phyloP scores from a whole-genome alignment of 2,113 vertebrate species.

The Saguinus midas region DNA sequence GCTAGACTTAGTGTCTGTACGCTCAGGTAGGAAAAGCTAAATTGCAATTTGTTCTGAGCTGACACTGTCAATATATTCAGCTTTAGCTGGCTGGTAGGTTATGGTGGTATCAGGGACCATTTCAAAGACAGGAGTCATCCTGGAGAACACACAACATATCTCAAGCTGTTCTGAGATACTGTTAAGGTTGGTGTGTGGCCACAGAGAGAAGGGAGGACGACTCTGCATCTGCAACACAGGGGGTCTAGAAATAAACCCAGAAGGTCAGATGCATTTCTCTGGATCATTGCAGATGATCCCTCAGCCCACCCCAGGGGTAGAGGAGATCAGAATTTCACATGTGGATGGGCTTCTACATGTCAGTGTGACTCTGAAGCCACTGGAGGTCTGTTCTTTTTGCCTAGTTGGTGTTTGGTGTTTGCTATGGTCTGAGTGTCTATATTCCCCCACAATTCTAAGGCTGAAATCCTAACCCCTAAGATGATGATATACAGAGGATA shows the following conservation, averaged over 20 bases:
- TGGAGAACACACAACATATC: neutral
- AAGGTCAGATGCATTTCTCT: neutral
- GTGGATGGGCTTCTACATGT: neutral
- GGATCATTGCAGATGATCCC: neutral
- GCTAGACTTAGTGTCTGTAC: neutral
- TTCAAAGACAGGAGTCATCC: neutral
- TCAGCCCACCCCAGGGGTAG: neutral
- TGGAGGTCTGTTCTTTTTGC: neutral
- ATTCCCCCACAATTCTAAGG: neutral
- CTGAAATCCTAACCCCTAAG: neutral
- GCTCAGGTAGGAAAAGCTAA: neutral
- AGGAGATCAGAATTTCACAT: neutral
- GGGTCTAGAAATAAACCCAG: neutral
- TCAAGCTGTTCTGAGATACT: neutral
- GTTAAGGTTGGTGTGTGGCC: neutral
- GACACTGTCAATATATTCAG: neutral
- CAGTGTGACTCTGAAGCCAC: neutral
- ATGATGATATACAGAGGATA: neutral
- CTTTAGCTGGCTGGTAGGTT: neutral
- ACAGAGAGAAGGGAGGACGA: neutral
- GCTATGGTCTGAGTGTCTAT: neutral
- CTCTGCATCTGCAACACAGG: neutral
- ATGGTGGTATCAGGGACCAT: no score
- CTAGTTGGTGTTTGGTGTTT: neutral
- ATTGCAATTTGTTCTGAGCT: neutral